These are phyloP conservation scores for Taeniopygia guttata DNA, from an alignment of 2,797 vertebrate genomes.

Conservation along the genomic window DNA sequence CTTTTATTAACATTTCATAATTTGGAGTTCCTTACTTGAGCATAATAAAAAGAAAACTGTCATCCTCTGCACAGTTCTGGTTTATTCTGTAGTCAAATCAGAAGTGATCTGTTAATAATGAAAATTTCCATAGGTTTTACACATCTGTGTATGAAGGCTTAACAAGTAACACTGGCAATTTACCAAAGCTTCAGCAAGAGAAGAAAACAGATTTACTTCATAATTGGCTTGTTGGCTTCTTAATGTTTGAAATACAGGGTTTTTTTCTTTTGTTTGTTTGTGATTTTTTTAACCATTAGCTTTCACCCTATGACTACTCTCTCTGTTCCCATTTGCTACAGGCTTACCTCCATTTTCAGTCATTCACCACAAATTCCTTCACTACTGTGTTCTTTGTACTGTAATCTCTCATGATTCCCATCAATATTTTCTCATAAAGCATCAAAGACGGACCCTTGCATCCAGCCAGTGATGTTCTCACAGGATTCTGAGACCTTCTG, in stretches of 20 bases:
- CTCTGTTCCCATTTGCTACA: neutral
- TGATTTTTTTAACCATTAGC: neutral
- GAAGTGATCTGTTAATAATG: neutral
- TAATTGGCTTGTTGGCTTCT: neutral
- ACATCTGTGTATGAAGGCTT: neutral
- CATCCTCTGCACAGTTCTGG: neutral
- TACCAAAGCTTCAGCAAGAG: neutral
- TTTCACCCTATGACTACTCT: neutral
- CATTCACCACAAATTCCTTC: neutral
- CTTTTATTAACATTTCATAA: neutral
- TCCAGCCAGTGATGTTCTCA: neutral
- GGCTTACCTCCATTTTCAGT: neutral
- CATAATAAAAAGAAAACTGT: neutral
- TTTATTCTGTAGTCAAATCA: neutral
- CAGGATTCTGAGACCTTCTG: neutral
- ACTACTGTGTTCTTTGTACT: neutral
- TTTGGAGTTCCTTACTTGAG: neutral
- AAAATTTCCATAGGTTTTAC: neutral
- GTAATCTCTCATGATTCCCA: neutral
- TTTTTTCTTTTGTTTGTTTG: neutral
- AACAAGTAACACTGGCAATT: neutral
- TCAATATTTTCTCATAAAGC: neutral
- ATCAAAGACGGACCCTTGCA: neutral
- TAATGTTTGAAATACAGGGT: neutral
- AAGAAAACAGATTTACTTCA: neutral